Evolutionary conservation across 2,113 vertebrate genomes (phyloP).

Genomic region (Brienomyrus longianalis): DNA sequence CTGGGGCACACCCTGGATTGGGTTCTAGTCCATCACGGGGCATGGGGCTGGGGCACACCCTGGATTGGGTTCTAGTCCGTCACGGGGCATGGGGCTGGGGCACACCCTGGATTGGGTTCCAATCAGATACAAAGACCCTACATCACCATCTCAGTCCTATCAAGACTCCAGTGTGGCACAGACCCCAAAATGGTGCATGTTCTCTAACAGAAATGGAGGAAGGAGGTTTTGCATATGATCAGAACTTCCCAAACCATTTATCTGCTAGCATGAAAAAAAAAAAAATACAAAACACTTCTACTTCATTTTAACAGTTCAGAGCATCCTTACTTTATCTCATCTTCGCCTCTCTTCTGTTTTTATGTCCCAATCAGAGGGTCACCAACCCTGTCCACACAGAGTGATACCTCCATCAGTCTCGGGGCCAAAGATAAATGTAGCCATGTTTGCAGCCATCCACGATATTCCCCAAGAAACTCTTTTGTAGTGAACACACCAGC

Average conservation of each 20-base stretch:
- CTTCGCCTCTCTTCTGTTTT: not conserved
- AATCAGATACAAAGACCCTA: not conserved
- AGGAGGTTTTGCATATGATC: not conserved
- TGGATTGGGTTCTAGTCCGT: too few species aligned
- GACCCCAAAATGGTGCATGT: not conserved
- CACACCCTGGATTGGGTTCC: too few species aligned
- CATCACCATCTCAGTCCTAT: not conserved
- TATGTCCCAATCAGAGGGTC: not conserved
- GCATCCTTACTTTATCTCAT: not conserved
- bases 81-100: too few species aligned
- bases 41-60: not conserved
- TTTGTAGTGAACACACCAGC: not conserved
- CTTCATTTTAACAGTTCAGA: not conserved
- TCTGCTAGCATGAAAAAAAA: not conserved
- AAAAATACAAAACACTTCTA: not conserved
- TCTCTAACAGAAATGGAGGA: not conserved
- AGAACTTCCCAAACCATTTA: not conserved
- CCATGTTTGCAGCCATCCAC: not conserved
- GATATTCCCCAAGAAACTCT: not conserved
- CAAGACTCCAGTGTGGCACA: not conserved
- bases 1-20: too few species aligned
- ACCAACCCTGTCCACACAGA: not conserved
- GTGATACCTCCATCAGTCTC: slow-evolving; percentile 11
- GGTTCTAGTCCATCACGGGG: not conserved
- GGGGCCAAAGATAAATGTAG: not conserved